Evolutionary conservation across 1,140 invertebrate species (phyloP), one percentile per base, ranked within the genome.

Genomic region (Ceratina australensis): DNA sequence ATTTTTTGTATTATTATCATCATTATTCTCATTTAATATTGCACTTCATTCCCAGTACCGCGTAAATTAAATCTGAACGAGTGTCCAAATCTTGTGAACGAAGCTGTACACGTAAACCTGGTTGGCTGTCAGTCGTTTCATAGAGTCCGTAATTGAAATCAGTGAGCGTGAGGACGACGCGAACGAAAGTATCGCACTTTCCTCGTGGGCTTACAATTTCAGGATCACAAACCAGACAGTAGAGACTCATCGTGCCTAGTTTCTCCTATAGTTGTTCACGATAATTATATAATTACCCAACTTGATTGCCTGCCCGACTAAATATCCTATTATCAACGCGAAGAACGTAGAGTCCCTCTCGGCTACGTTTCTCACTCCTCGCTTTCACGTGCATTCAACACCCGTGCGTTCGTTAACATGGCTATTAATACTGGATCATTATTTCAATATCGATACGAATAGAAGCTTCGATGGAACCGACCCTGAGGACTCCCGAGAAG

Each of bases 181-280:
- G 59, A 76, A 76, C 73, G 73, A 76, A 76, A 76, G 73, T 69
- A n/a, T n/a, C n/a, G n/a, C n/a, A 61, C 65, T 69, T 76, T 76
- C 28, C 56, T 50, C 26, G n/a, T 7, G n/a, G 73, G 42, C 66
- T 76, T 69, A 60, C 66, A 76, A 69, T 76, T 76, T 76, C 73
- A 76, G 73, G 73, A 76, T 76, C 73, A 61, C 69, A 69, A 76
- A 76, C 65, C 66, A 15, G 26, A 26, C 20, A 10, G 65, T 3
- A n/a, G n/a, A n/a, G n/a, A 28, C 73, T 52, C 69, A 50, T 28
- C 59, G 20, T 15, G 66, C 42, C 26, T 26, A n/a, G 42, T 69
- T 69, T 76, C 73, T 68, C 73, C n/a, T n/a, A 33, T 69, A 60
- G 65, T 69, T 76, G 56, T 60, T 56, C 47, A 33, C 66, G 73